Evolutionary conservation across 2,113 vertebrate genomes (phyloP), one percentile per base, ranked within the genome.

Genomic region (Lagopus leucura): DNA sequence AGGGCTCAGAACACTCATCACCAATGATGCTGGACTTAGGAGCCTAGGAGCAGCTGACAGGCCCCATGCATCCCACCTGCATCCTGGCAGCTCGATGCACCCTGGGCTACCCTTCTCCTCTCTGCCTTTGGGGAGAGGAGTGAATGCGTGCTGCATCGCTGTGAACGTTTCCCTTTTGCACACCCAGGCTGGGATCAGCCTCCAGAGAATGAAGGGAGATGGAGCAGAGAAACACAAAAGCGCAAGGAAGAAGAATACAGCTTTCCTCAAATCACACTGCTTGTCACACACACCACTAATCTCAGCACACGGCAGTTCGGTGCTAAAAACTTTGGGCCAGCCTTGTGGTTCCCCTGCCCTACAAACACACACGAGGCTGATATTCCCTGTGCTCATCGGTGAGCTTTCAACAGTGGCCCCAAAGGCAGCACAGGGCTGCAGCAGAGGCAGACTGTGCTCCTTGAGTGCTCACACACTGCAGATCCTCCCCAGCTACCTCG

Each of bases 71-170:
- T 48, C 43, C 67, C 15, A 11, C 10, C 54, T 27, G 80, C 30
- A 24, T 65, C 57, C 40, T 38, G 43, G 72, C 30, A 25, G 32
- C 45, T 47, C 45, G 19, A 20, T 47, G 45, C 45, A 48, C 47
- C 47, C 19, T 48, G 47, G 47, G 20, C 19, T 21, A 21, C 10
- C 24, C n/a, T 65, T 10, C 16, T 4, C n/a, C 50, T 24, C 43
- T 45, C n/a, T 40, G 40, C 34, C 40, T 14, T 21, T 42, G 45
- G 17, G 27, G 16, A 28, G 15, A 13, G 19, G 9, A 20, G 2
- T 7, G 19, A 64, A 40, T 3, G 3, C 24, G 4, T 3, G 0
- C 27, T n/a, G 58, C 34, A 2, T 5, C 10, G 8, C 57, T 2
- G 1, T 1, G 14, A 72, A 30, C 34, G 3, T 3, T 24, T 43